A percentile compares a stretch with the other conserved stretches of the same genome.
Evolutionary conservation across 2,797 vertebrate species (phyloP).

Genomic region (Pseudopleuronectes americanus): DNA sequence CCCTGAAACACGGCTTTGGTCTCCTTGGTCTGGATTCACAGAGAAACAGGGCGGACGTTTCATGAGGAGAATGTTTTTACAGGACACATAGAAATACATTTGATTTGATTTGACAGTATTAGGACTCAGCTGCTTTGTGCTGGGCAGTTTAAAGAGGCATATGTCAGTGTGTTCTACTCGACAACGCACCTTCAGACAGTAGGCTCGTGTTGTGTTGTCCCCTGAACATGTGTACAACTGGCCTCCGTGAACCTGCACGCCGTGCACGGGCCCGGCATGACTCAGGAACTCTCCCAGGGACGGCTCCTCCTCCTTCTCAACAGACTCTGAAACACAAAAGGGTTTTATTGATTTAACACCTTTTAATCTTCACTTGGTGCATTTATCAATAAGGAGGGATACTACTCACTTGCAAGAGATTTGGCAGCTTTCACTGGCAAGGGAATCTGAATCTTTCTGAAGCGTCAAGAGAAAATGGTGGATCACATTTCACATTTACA

Average conservation of each 20-base stretch:
- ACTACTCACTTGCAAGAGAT: slow-evolving; percentile 39
- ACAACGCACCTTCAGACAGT: slow-evolving; percentile 86
- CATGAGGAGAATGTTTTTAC: no score
- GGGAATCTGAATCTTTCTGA: slow-evolving; percentile 37
- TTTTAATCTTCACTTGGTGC: background rate
- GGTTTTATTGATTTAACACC: background rate
- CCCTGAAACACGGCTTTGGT: slow-evolving; percentile 90
- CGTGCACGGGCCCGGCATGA: slow-evolving; percentile 90
- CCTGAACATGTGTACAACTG: slow-evolving; percentile 93
- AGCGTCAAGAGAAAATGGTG: slow-evolving; percentile 6
- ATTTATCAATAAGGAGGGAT: background rate
- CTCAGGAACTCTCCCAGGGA: slow-evolving; percentile 86
- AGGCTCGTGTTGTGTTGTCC: slow-evolving; percentile 92
- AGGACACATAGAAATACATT: no score
- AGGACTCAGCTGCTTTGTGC: background rate
- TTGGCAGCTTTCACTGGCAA: slow-evolving; percentile 4
- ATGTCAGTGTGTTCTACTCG: background rate
- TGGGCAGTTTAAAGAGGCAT: no score
- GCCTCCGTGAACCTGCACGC: slow-evolving; percentile 90
- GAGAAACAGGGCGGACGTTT: background rate
- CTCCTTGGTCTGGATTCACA: slow-evolving; percentile 84
- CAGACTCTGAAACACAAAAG: slow-evolving; percentile 65
- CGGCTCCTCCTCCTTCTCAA: slow-evolving; percentile 60
- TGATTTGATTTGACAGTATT: no score
- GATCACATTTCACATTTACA: background rate